Evolutionary conservation across 2,113 vertebrate genomes (phyloP), one percentile per base, ranked within the genome.

Genomic region (Ceyx cyanopectus): DNA sequence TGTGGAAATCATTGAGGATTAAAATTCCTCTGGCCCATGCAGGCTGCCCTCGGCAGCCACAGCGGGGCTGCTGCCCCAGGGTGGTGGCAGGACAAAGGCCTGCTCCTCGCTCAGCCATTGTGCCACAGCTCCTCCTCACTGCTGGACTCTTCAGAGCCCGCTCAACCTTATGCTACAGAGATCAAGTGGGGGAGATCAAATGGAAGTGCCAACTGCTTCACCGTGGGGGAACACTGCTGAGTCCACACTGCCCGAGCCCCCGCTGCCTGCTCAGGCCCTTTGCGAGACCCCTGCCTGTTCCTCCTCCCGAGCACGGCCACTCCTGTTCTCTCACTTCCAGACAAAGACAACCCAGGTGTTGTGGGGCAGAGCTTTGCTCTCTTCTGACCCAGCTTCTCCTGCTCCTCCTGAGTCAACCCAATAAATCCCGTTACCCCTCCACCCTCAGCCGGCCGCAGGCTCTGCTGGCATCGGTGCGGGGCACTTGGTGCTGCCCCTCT

Each of bases 11-110:
- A 87, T 73, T 92, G 23, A 61, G 94, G 93, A 95, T 93, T 94
- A 95, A 96, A 89, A 96, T 95, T 94, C 89, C 93, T 93, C 91
- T 41, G 78, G 85, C 75, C 95, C 85, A 93, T 95, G 62, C 81
- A 72, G 84, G 57, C 41, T 30, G 43, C 34, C 66, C 74, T 32
- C 66, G 87, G 84, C 81, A 92, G 61, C 73, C 91, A 45, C 93
- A 79, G 93, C 84, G 22, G 86, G 86, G 23, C 15, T 0, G 1
- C 40, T 67, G 86, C 91, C 89, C 30, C 7, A 41, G 43, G 70
- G 72, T 26, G 41, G 34, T 1, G 17, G 85, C 60, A 41, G 83
- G 87, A 96, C 80, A 94, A 92, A 93, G 84, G 68, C 69, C 57
- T 13, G 5, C 48, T 57, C 93, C 68, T 69, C 37, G 45, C 43